A percentile compares a stretch with the other conserved stretches of the same genome.
Conservation (phyloP, 2,113 vertebrate species). For the Oreotrochilus melanogaster region DNA sequence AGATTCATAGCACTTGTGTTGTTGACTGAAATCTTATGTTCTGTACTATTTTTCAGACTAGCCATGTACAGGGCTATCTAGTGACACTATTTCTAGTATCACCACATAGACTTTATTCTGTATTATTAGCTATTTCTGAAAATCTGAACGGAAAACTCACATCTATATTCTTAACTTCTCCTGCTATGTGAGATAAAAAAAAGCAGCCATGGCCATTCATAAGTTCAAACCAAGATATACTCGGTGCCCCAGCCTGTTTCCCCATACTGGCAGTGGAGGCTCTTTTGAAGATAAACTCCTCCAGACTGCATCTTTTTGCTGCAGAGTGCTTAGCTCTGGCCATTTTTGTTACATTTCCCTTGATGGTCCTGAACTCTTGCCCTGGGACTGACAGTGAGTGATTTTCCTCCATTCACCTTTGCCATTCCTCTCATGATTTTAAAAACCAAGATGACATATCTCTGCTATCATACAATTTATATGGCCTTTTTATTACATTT, state of each 20-base stretch:
- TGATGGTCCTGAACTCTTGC: not conserved
- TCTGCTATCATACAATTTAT: not conserved
- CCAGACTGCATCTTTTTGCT: not conserved
- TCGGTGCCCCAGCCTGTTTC: not conserved
- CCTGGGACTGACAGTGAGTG: not conserved
- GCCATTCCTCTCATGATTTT: not conserved
- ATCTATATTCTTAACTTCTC: not conserved
- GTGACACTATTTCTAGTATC: not conserved
- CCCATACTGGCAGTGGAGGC: accelerated
- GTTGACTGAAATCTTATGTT: not conserved
- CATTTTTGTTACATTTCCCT: not conserved
- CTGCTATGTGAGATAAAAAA: not conserved
- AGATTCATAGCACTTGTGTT: not conserved
- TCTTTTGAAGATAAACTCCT: not conserved
- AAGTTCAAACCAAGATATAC: not conserved
- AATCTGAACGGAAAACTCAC: accelerated
- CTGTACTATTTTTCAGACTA: not conserved
- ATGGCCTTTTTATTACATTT: not conserved
- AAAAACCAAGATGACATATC: not conserved
- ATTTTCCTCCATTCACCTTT: not conserved
- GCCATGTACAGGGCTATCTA: not conserved
- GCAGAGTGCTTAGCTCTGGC: not conserved
- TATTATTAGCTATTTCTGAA: not conserved
- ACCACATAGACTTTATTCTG: not conserved
- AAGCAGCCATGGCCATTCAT: not conserved